Evolutionary conservation across 2,113 vertebrate genomes (phyloP).

Genomic region (Typhlomys cinereus): DNA sequence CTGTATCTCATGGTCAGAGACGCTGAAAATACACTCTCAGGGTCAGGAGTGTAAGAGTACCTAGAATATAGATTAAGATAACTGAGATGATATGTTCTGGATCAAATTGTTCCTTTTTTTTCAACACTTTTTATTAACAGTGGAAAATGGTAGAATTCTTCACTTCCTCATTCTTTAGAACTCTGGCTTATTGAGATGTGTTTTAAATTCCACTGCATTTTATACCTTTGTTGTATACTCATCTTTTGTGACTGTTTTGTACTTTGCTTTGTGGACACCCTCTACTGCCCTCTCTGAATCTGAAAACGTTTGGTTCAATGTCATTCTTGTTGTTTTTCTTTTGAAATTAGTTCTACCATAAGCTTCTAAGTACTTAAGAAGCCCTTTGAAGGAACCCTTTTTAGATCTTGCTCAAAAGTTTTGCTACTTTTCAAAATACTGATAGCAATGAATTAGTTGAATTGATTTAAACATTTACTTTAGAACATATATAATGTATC

Average conservation of each 20-base stretch:
- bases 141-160: not conserved
- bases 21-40: not conserved
- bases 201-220: not conserved
- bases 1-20: not conserved
- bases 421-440: constrained; percentile 9
- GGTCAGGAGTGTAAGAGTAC: not conserved
- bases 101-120: not conserved
- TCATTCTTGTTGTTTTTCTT: not conserved
- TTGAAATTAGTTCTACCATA: not conserved
- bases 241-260: not conserved
- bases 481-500: not conserved
- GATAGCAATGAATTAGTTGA: not conserved
- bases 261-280: not conserved
- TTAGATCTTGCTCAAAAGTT: not conserved
- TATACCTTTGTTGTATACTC: not conserved
- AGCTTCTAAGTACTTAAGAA: not conserved
- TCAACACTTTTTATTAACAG: not conserved
- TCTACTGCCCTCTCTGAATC: not conserved
- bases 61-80: not conserved
- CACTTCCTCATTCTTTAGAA: not conserved
- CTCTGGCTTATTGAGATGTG: not conserved
- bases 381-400: not conserved
- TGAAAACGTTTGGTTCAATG: not conserved
- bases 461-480: constrained; percentile 9
- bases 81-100: not conserved